Percentiles rank a stretch among this genome's conserved stretches.
These are phyloP conservation scores for Nasonia giraulti DNA, from an alignment of 1,140 invertebrate species.

Conservation along the genomic window DNA sequence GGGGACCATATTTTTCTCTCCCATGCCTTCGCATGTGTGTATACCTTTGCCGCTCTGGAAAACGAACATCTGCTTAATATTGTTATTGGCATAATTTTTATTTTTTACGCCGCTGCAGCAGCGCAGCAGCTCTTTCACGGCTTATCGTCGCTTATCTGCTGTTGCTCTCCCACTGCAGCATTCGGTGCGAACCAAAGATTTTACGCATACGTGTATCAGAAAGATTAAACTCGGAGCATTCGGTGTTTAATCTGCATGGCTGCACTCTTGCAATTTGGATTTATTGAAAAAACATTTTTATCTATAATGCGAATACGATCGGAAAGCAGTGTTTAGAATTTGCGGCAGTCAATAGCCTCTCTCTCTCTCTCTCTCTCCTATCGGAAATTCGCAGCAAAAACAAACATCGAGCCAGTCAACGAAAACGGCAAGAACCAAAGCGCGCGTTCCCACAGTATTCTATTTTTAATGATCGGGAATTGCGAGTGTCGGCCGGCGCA, in stretches of 20 bases:
- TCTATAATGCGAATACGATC: neutral
- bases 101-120: slow-evolving; percentile 32
- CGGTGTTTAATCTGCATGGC: too few species aligned
- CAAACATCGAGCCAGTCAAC: neutral
- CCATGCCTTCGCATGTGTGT: neutral
- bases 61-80: slow-evolving; percentile 53
- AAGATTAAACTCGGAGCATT: too few species aligned
- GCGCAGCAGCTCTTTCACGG: neutral
- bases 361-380: neutral
- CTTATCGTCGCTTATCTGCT: slow-evolving; percentile 13
- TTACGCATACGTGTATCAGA: neutral
- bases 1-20: slow-evolving; percentile 1
- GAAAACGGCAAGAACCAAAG: neutral
- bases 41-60: slow-evolving; percentile 1
- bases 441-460: slow-evolving; percentile 43
- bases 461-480: slow-evolving; percentile 48
- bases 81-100: slow-evolving; percentile 53
- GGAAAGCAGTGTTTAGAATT: too few species aligned
- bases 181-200: neutral
- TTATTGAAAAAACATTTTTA: neutral
- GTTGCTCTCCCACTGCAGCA: neutral
- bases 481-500: slow-evolving; percentile 25
- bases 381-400: neutral
- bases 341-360: too few species aligned
- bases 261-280: too few species aligned